phyloP scores from a whole-genome alignment of 2,888 invertebrate species.

The Ischnus inquisitorius region DNA sequence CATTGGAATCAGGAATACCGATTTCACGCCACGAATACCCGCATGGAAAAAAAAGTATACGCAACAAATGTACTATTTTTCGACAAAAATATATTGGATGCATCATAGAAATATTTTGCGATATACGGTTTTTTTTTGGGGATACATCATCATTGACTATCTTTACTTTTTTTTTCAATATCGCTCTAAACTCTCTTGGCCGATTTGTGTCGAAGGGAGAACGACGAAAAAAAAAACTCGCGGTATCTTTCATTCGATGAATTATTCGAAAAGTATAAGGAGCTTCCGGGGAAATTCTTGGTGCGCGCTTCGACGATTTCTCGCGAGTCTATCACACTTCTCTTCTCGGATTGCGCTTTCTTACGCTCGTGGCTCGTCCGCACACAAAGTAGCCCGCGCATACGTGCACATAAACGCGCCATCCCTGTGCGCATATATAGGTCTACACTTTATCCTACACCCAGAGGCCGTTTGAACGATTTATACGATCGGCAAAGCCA shows the following conservation, averaged over 20 bases:
- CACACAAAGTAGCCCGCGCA: neutral
- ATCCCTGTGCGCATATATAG: neutral
- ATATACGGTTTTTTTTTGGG: no score
- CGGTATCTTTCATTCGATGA: conserved; percentile 47
- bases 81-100: no score
- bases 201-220: no score
- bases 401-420: conserved; percentile 13
- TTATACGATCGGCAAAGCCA: conserved; percentile 69
- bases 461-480: conserved; percentile 68
- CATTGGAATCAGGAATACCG: neutral
- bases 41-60: no score
- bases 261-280: conserved; percentile 61
- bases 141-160: neutral
- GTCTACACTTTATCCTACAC: conserved; percentile 59
- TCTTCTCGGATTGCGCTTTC: neutral
- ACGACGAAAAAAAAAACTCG: neutral
- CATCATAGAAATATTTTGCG: no score
- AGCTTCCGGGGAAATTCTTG: conserved; percentile 10
- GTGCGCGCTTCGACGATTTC: conserved; percentile 9
- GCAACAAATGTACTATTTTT: no score
- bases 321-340: conserved; percentile 33
- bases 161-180: neutral
- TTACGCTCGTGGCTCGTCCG: neutral
- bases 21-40: no score
- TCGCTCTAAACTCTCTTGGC: no score